These are phyloP conservation scores for Mionectes macconnelli DNA, from an alignment of 2,113 vertebrate genomes.

Conservation along the genomic window DNA sequence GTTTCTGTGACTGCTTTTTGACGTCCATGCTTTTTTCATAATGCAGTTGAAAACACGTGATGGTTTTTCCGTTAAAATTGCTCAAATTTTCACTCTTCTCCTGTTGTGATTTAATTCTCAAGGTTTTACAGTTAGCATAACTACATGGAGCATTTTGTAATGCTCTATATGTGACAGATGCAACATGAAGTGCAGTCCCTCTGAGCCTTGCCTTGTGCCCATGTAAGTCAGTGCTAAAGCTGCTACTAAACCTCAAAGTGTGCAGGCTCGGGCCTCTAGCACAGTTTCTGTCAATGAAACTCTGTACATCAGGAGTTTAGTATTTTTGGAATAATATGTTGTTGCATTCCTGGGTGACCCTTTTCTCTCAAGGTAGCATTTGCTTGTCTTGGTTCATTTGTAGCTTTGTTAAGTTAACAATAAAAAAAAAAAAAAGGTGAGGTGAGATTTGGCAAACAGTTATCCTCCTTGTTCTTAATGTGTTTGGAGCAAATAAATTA, in stretches of 20 bases:
- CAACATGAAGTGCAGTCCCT: background rate
- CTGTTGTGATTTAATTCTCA: background rate
- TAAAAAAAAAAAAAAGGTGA: fast-evolving
- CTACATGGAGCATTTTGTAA: background rate
- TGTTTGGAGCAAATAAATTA: background rate
- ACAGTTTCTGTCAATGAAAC: background rate
- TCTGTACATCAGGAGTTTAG: background rate
- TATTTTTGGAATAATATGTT: background rate
- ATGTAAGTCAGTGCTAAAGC: background rate
- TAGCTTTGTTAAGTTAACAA: background rate
- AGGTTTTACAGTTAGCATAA: background rate
- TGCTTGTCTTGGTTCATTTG: background rate
- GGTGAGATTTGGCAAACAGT: background rate
- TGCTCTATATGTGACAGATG: background rate
- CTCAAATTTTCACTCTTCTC: background rate
- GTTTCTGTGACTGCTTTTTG: background rate
- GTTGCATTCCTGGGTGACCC: background rate
- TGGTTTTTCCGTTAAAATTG: background rate
- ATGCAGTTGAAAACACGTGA: background rate
- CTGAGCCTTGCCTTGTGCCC: background rate
- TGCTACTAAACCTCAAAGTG: background rate
- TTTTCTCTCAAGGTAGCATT: background rate
- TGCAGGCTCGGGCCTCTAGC: background rate
- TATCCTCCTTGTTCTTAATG: background rate
- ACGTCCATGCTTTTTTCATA: background rate